Evolutionary conservation across 2,888 invertebrate species (phyloP).

Genomic region (Norana najaformis): DNA sequence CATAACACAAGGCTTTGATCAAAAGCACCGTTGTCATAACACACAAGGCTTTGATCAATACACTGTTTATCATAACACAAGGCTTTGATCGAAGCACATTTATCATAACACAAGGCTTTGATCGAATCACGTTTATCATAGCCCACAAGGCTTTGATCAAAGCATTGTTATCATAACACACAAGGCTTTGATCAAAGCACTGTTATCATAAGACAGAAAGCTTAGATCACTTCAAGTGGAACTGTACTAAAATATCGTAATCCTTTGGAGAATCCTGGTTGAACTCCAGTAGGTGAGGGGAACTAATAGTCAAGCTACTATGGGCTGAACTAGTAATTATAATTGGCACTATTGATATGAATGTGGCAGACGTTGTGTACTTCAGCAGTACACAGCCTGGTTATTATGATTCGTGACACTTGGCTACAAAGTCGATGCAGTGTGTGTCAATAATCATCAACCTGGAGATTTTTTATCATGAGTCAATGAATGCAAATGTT

Average conservation of each 20-base stretch:
- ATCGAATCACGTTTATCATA: not conserved
- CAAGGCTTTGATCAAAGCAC: not conserved
- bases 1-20: not conserved
- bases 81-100: not conserved
- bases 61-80: not conserved
- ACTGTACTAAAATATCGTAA: not conserved
- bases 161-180: not conserved
- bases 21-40: not conserved
- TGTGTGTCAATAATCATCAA: no score
- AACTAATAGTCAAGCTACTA: no score
- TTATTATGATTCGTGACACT: no score
- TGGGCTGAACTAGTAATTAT: no score
- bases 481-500: no score
- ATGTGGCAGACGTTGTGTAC: no score
- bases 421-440: no score
- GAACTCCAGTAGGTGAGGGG: not conserved
- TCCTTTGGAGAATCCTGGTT: not conserved
- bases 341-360: no score
- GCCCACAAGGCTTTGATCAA: not conserved
- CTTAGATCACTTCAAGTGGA: not conserved
- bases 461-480: no score
- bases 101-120: not conserved
- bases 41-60: not conserved
- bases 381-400: no score
- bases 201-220: not conserved